These are phyloP conservation scores for Styela clava DNA, from an alignment of 23 tunicate species.

Conservation along the genomic window DNA sequence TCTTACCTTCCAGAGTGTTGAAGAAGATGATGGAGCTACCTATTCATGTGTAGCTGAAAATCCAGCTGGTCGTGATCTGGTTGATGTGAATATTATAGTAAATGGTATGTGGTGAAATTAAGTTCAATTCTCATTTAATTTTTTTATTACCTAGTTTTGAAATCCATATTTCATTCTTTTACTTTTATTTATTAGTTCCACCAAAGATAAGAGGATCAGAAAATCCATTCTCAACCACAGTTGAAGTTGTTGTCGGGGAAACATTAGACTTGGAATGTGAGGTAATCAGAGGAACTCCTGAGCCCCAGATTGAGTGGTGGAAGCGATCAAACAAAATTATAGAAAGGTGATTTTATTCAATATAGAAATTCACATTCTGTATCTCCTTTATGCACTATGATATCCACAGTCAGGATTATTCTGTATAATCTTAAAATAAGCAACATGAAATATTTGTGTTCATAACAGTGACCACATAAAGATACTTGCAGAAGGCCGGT, in stretches of 20 bases:
- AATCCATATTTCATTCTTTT: too few relatives aligned
- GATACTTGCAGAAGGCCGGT: conserved; percentile 43
- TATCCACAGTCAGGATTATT: too few relatives aligned
- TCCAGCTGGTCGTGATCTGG: conserved; percentile 66
- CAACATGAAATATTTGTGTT: too few relatives aligned
- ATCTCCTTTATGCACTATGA: too few relatives aligned
- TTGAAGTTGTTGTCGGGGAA: conserved; percentile 74
- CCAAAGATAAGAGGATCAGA: conserved; percentile 70
- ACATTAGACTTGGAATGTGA: conserved; percentile 57
- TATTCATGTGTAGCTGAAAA: conserved; percentile 87
- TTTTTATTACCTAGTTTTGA: not conserved
- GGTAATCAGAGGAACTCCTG: conserved; percentile 74
- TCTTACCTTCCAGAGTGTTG: conserved; percentile 32
- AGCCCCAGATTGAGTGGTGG: conserved; percentile 80
- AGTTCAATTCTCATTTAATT: not conserved
- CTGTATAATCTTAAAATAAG: too few relatives aligned
- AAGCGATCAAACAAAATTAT: conserved; percentile 49
- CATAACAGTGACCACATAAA: conserved; percentile 39
- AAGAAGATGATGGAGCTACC: conserved; percentile 66
- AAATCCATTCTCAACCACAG: conserved; percentile 34
- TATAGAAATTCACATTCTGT: not conserved
- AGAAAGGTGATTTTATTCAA: conserved; percentile 27
- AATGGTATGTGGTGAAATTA: conserved; percentile 37
- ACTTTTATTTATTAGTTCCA: conserved; percentile 52
- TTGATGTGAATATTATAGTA: conserved; percentile 54